Evolutionary conservation across 2,888 invertebrate genomes (phyloP), one percentile per base, ranked within the genome.

Genomic region (Drosophila buzzatii): DNA sequence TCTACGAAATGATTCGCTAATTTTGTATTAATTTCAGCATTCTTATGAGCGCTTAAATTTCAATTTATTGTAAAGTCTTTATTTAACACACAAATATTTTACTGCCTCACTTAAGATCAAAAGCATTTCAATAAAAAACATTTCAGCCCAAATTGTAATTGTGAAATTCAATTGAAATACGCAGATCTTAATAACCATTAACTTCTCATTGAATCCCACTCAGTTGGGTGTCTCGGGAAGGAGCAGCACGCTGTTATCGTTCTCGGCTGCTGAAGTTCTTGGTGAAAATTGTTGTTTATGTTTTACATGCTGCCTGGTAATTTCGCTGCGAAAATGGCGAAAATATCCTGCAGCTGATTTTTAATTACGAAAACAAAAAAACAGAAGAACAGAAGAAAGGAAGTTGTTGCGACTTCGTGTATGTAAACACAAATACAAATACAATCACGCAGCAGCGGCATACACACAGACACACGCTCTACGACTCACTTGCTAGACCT

Each of bases 331-430:
- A 74, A 76, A 85, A 82, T 77, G 76, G 44, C 45, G 80, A 82
- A 85, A 85, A 85, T 85, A 86, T 86, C 86, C 85, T 83, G 86
- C 76, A 85, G 85, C 85, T 88, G 86, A 85, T 85, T 85, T 88
- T 85, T 85, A 85, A 85, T 85, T 85, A 85, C 81, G 89, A 81
- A 81, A 88, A 85, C 86, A 88, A 59, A 79, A 65, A 56, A 37
- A 56, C 55, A 44, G 51, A 33, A 52, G 65, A 68, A n/a, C n/a
- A n/a, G 68, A 70, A 70, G 69, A 70, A 61, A 76, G 73, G 82
- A 81, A 77, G 77, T 70, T 84, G 88, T 87, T 88, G 84, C 85
- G 80, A 85, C 79, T 87, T 74, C 70, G 63, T 82, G 79, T 72
- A 70, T 70, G 87, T 70, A 85, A 87, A 84, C 87, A 78, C 63